Conservation (phyloP, 2,113 vertebrate species). For the Chaetodon auriga region DNA sequence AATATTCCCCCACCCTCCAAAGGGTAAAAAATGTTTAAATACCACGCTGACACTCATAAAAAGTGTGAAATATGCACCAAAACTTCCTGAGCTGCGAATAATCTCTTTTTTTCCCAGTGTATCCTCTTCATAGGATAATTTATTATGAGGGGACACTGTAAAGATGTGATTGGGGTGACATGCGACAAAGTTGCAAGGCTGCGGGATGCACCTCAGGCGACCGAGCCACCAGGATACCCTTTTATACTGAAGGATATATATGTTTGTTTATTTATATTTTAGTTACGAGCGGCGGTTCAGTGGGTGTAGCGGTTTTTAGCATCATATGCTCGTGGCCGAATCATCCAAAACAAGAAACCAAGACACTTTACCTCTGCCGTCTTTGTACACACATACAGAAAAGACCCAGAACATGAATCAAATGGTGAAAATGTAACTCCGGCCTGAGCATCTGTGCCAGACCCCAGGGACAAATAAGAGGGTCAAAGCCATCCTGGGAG, state of each 20-base stretch:
- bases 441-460: slow-evolving; percentile 74
- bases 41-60: background rate
- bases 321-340: background rate
- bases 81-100: background rate
- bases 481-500: slow-evolving; percentile 77
- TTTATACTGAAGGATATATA: background rate
- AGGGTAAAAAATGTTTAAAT: slow-evolving; percentile 18
- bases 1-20: slow-evolving; percentile 45
- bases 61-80: slow-evolving; percentile 3
- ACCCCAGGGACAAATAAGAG: slow-evolving; percentile 79
- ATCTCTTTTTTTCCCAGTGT: background rate
- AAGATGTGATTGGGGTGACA: background rate
- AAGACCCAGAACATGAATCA: slow-evolving; percentile 45
- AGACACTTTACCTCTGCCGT: background rate
- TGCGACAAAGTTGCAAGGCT: background rate
- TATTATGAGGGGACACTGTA: background rate
- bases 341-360: background rate
- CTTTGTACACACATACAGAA: slow-evolving; percentile 2
- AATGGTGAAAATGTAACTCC: slow-evolving; percentile 58
- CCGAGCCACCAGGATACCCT: too few relatives aligned
- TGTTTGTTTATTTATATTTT: background rate
- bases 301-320: background rate
- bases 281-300: background rate
- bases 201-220: background rate
- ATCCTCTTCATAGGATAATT: background rate